A percentile compares a stretch with the other conserved stretches of the same genome.
Evolutionary conservation across 2,888 invertebrate genomes (phyloP).

Genomic region (Cephonodes hylas): DNA sequence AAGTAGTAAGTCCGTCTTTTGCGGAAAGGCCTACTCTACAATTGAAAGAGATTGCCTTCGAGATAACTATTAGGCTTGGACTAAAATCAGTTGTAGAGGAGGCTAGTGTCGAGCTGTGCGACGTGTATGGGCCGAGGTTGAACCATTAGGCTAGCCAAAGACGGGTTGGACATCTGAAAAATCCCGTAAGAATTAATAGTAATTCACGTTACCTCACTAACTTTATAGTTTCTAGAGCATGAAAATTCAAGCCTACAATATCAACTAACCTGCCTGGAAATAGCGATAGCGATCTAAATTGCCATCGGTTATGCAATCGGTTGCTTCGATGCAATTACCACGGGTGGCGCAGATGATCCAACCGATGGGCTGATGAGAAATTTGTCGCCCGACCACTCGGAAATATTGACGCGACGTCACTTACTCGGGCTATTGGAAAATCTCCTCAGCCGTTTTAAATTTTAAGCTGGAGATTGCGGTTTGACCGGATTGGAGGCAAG

Average conservation of each 20-base stretch:
- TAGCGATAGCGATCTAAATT: not conserved
- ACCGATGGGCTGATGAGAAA: constrained; percentile 62
- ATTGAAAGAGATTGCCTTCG: too few species aligned
- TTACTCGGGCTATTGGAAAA: constrained; percentile 13
- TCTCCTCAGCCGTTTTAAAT: not conserved
- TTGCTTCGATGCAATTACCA: constrained; percentile 39
- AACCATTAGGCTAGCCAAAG: too few species aligned
- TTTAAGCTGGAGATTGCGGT: not conserved
- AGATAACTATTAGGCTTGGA: too few species aligned
- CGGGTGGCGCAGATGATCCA: constrained; percentile 37
- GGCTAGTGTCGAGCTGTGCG: too few species aligned
- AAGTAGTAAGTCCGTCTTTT: too few species aligned
- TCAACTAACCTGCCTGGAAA: not conserved
- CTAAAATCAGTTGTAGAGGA: too few species aligned
- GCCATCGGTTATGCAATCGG: not conserved
- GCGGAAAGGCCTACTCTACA: too few species aligned
- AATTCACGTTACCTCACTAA: too few species aligned
- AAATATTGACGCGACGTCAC: constrained; percentile 37
- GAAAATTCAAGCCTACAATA: not conserved
- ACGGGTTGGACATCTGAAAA: too few species aligned
- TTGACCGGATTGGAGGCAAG: not conserved
- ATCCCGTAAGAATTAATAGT: too few species aligned
- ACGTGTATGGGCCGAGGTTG: too few species aligned
- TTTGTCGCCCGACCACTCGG: constrained; percentile 66
- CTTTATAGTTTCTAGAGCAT: too few species aligned